phyloP scores from a whole-genome alignment of 2,888 invertebrate genomes.

The Drosophila subsilvestris region DNA sequence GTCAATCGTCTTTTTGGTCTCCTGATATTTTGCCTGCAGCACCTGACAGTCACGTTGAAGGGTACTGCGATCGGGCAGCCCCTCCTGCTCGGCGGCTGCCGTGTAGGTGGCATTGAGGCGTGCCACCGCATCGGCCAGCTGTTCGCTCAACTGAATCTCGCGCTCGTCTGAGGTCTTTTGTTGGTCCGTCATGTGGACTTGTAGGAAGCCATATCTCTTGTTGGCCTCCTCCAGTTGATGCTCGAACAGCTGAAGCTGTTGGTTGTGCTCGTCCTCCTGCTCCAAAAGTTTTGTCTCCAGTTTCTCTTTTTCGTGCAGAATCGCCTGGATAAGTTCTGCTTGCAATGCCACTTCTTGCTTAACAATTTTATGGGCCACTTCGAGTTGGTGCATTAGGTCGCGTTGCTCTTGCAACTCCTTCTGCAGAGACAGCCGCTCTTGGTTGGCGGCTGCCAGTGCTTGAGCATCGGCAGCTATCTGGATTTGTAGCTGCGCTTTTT shows the following conservation, averaged over 20 bases:
- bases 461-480: too few species aligned
- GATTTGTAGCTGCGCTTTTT: too few species aligned
- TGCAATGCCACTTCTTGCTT: too few species aligned
- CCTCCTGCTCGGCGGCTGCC: neutral
- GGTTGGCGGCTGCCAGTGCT: too few species aligned
- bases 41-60: constrained; percentile 76
- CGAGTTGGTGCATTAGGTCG: too few species aligned
- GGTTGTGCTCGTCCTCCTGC: neutral
- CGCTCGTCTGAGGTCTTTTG: neutral
- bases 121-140: neutral
- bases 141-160: neutral
- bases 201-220: neutral
- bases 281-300: neutral
- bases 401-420: too few species aligned
- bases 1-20: constrained; percentile 72
- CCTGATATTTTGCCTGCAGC: constrained; percentile 81
- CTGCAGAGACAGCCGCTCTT: too few species aligned
- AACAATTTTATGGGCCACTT: too few species aligned
- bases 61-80: neutral
- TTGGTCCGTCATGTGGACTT: neutral
- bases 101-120: neutral
- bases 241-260: neutral
- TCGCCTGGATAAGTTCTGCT: too few species aligned
- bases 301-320: neutral
- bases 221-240: neutral